phyloP scores from a whole-genome alignment of 2,888 invertebrate genomes.

The Acrobasis suavella region DNA sequence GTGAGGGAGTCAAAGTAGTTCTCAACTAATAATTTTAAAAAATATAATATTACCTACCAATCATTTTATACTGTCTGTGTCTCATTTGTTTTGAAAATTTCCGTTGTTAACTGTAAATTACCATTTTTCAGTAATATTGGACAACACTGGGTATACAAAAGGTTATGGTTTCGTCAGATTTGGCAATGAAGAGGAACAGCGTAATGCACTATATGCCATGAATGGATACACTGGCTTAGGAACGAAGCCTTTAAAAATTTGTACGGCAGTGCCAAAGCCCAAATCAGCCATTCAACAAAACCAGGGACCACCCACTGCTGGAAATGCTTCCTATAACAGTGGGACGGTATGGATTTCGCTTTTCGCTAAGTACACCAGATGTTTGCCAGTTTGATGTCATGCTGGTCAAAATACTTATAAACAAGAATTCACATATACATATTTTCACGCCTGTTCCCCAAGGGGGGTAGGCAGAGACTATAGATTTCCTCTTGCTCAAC shows the following conservation, averaged over 20 bases:
- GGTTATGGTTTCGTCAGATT: slow-evolving; percentile 98
- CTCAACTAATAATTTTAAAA: no score
- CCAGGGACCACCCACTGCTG: slow-evolving; percentile 48
- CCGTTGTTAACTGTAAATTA: not conserved
- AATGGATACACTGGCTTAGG: slow-evolving; percentile 95
- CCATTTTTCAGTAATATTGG: slow-evolving; percentile 89
- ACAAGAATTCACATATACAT: no score
- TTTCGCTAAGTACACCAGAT: not conserved
- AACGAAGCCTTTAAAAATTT: slow-evolving; percentile 93
- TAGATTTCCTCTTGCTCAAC: no score
- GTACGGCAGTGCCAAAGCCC: slow-evolving; percentile 95
- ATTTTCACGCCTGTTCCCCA: no score
- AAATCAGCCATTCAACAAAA: slow-evolving; percentile 72
- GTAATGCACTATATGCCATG: slow-evolving; percentile 95
- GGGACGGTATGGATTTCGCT: slow-evolving; percentile 56
- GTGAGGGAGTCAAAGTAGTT: no score
- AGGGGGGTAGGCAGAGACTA: no score
- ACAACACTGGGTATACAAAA: slow-evolving; percentile 94
- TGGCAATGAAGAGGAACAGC: slow-evolving; percentile 96
- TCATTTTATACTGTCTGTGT: no score
- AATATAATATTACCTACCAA: no score
- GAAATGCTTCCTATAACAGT: slow-evolving; percentile 57
- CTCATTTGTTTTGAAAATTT: not conserved
- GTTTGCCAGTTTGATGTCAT: not conserved
- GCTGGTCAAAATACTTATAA: not conserved